Percentiles rank a stretch among this genome's conserved stretches.
phyloP scores from a whole-genome alignment of 35 echinoderm and acorn worm species.

The Lytechinus variegatus region DNA sequence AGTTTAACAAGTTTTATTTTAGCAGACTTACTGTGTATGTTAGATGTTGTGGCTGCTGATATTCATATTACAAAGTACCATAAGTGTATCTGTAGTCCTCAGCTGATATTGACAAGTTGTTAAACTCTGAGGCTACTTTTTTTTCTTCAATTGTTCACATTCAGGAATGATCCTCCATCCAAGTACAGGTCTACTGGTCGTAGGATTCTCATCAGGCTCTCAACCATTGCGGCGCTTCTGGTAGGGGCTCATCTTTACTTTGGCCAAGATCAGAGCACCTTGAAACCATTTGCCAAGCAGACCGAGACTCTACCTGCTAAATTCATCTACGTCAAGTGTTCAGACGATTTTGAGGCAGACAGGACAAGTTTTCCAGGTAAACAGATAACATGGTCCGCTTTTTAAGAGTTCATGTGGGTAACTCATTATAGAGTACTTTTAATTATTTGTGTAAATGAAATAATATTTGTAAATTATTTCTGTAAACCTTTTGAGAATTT shows the following conservation, averaged over 20 bases:
- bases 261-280: not conserved
- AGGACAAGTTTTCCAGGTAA: conserved; percentile 24
- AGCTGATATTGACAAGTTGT: no score
- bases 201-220: not conserved
- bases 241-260: conserved; percentile 45
- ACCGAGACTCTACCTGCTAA: conserved; percentile 24
- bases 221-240: not conserved
- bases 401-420: no score
- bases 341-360: conserved; percentile 15
- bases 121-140: not conserved
- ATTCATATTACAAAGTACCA: no score
- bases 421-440: no score
- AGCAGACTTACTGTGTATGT: no score
- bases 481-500: no score
- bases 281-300: conserved; percentile 32
- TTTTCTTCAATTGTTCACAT: not conserved
- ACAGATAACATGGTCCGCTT: not conserved
- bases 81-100: no score
- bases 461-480: no score
- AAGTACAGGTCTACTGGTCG: conserved; percentile 19
- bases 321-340: conserved; percentile 32
- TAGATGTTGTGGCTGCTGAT: no score
- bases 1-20: no score
- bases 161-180: not conserved
- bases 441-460: no score